Evolutionary conservation across 2,797 vertebrate genomes (phyloP), one percentile per base, ranked within the genome.

Genomic region (Melanotaenia parkinsoni): DNA sequence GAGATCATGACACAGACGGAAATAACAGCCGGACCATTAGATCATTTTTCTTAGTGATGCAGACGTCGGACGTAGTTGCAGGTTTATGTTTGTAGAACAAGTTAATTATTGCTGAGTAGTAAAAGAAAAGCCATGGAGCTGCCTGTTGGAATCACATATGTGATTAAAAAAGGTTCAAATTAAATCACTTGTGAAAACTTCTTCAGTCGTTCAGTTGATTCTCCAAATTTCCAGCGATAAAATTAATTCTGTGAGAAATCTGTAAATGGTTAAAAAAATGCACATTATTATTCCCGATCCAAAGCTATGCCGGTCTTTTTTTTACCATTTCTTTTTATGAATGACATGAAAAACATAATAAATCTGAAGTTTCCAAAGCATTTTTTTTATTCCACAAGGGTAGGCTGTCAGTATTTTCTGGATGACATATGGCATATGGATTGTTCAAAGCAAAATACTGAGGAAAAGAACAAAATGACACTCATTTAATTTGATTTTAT

Each of bases 1-100:
- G 77, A 75, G 85, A 89, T 86, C 79, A 82, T 82, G 85, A 84
- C 84, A 86, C 76, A 84, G 79, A 79, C 85, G 69, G 75, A 76
- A 80, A 84, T 83, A 80, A 78, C 71, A 80, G 82, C 53, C 83
- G 80, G 80, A 75, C 81, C n/a, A 43, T 71, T 53, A 0, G 67
- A 79, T 85, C 3, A 61, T 75, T 68, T 68, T 68, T 67, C 58
- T 74, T 10, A 16, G 58, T 22, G 60, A 57, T 54, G 32, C 35
- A 38, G 67, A 78, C 45, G 24, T 74, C 70, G 69, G 67, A 72
- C 14, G 20, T 35, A 22, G 45, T 32, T 54, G 11, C 3, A 75
- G 26, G 37, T 63, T 58, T 38, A n/a, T 61, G 38, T 2, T 5
- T 2, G 3, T n/a, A 51, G 38, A 66, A 9, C 43, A 58, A 64